Base-by-base conservation (phyloP, 1,140 invertebrate species). In the Zelostemma sp. region DNA sequence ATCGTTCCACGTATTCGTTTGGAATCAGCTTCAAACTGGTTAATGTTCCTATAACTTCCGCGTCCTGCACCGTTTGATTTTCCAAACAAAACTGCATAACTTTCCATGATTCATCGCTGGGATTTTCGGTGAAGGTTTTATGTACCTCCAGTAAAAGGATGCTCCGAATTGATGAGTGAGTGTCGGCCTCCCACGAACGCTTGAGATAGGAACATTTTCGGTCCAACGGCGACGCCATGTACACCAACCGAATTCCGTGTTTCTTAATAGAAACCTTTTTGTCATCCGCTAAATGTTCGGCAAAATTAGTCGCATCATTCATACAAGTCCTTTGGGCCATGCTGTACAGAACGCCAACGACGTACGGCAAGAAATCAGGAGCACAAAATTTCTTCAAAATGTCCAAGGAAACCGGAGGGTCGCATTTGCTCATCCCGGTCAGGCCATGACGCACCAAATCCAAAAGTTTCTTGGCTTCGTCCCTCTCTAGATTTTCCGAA, bases 241-340 rank as follows among this genome's bases (percentile, higher is more conserved):
- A 56, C 35, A 84, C 59, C 5, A 84, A 3, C 25, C 77, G 68
- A 8, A 83, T 73, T 0, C 76, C 75, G 2, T 79, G 74, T 33
- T 82, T 82, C 4, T 57, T 74, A 0, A 78, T 53, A 2, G 77
- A 71, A 0, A 81, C 64, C 5, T 64, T 57, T 21, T 70, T 41
- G 0, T 35, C 48, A 0, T 28, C 48, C 0, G 61, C 6, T 1
- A 82, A 54, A 3, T 19, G 59, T 11, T 31, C 54, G 0, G 69
- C 65, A 18, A 80, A 73, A 0, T 47, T 0, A 1, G 74, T 12
- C 0, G 76, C 62, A 8, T 63, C 51, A 0, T 33, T 18, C 0
- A 46, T 6, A 8, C 56, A 16, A 0, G 48, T 63, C 1, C 70
- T 48, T 8, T 28, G 40, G 16, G 46, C 64, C 1, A 66, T n/a